Evolutionary conservation across 1,140 invertebrate genomes (phyloP).

Genomic region (Drosophila sucinea): DNA sequence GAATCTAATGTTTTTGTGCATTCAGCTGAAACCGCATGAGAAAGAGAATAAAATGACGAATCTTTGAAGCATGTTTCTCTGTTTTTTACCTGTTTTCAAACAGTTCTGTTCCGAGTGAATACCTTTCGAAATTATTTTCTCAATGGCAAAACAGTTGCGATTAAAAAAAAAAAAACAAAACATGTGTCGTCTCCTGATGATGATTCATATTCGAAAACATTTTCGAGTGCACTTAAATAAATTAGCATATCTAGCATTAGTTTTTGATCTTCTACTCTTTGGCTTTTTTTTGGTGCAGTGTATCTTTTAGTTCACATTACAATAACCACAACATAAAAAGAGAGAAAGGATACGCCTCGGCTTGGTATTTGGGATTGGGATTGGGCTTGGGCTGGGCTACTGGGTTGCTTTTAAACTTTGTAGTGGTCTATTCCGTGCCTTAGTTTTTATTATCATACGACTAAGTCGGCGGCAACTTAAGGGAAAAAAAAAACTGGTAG

Average conservation of each 20-base stretch:
- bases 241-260: conserved; percentile 46
- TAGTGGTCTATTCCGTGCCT: conserved; percentile 60
- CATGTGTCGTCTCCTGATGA: neutral
- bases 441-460: conserved; percentile 68
- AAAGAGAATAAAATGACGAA: neutral
- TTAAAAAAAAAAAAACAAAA: neutral
- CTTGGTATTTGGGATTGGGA: neutral
- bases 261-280: neutral
- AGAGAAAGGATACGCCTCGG: conserved; percentile 64
- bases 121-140: neutral
- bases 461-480: conserved; percentile 65
- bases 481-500: conserved; percentile 66
- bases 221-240: conserved; percentile 5
- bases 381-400: conserved; percentile 21
- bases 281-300: conserved; percentile 41
- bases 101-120: neutral
- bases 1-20: neutral
- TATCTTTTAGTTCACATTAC: conserved; percentile 62
- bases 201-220: conserved; percentile 1
- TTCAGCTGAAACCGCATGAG: conserved; percentile 1
- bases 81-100: neutral
- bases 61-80: conserved; percentile 5
- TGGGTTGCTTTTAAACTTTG: conserved; percentile 67
- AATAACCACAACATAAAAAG: conserved; percentile 81
- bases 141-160: neutral